These are phyloP conservation scores for Eilema depressum DNA, from an alignment of 2,888 invertebrate species.

Conservation along the genomic window DNA sequence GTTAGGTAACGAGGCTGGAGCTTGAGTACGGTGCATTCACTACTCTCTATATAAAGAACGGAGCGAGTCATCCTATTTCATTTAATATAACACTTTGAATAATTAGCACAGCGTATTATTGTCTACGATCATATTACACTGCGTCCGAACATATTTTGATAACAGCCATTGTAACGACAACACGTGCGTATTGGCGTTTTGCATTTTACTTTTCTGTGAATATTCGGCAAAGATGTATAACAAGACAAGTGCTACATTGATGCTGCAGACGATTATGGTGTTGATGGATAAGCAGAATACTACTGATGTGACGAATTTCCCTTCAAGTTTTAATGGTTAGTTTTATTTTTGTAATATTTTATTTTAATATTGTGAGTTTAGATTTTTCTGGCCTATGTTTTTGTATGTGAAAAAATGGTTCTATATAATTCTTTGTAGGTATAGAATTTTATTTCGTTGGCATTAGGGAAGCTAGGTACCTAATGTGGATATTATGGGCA, in stretches of 20 bases:
- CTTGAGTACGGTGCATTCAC: conserved; percentile 65
- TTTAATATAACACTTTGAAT: conserved; percentile 63
- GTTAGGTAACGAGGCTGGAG: conserved; percentile 66
- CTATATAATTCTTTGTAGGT: too few species aligned
- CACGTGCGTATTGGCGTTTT: conserved; percentile 46
- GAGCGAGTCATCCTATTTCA: conserved; percentile 60
- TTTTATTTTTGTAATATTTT: conserved; percentile 44
- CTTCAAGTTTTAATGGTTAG: conserved; percentile 74
- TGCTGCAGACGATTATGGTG: conserved; percentile 84
- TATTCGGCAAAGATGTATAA: conserved; percentile 68
- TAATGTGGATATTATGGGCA: neutral
- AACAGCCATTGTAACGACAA: conserved; percentile 42
- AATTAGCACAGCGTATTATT: conserved; percentile 50
- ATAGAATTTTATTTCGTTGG: neutral
- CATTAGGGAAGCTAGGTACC: too few species aligned
- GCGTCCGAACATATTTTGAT: conserved; percentile 45
- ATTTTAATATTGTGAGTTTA: neutral
- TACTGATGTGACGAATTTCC: conserved; percentile 75
- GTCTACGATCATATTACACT: conserved; percentile 54
- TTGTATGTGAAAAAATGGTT: neutral
- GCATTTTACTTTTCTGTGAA: conserved; percentile 6
- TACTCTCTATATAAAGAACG: conserved; percentile 75
- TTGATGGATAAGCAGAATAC: conserved; percentile 83
- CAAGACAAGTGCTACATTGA: conserved; percentile 80
- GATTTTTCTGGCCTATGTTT: neutral